These are phyloP conservation scores for Protosalanx chinensis DNA, from an alignment of 2,797 vertebrate species.

Conservation along the genomic window DNA sequence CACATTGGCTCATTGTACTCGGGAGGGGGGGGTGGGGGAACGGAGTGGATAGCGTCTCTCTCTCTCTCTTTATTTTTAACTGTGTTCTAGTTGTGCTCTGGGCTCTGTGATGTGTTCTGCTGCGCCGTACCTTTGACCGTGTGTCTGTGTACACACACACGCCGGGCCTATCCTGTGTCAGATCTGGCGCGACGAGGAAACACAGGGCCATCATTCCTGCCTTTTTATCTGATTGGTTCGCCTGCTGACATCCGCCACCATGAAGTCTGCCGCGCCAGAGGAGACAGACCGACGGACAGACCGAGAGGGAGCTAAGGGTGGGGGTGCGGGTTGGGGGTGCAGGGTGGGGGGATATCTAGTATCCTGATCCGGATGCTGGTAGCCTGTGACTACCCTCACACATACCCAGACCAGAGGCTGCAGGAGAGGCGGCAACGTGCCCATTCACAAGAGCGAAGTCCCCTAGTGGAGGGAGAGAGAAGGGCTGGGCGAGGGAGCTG, in stretches of 20 bases:
- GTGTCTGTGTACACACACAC: background rate
- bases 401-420: conserved; percentile 28
- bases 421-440: conserved; percentile 31
- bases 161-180: conserved; percentile 25
- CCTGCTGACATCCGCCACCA: conserved; percentile 73
- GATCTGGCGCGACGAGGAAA: conserved; percentile 75
- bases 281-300: conserved; percentile 40
- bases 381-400: conserved; percentile 32
- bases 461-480: conserved; percentile 10
- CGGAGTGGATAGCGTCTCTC: conserved; percentile 25
- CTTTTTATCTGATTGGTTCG: conserved; percentile 65
- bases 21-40: conserved; percentile 33
- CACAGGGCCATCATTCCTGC: conserved; percentile 67
- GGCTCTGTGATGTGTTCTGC: background rate
- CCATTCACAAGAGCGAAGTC: conserved; percentile 48
- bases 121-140: background rate
- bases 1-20: conserved; percentile 27
- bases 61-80: background rate
- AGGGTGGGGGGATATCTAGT: conserved; percentile 48
- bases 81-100: too few relatives aligned
- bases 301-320: conserved; percentile 1
- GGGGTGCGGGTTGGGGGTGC: too few relatives aligned
- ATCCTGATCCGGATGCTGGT: conserved; percentile 54
- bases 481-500: background rate
- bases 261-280: conserved; percentile 13